Base-by-base conservation (phyloP, 2,888 invertebrate genomes). In the Ichneumoninae sp. region DNA sequence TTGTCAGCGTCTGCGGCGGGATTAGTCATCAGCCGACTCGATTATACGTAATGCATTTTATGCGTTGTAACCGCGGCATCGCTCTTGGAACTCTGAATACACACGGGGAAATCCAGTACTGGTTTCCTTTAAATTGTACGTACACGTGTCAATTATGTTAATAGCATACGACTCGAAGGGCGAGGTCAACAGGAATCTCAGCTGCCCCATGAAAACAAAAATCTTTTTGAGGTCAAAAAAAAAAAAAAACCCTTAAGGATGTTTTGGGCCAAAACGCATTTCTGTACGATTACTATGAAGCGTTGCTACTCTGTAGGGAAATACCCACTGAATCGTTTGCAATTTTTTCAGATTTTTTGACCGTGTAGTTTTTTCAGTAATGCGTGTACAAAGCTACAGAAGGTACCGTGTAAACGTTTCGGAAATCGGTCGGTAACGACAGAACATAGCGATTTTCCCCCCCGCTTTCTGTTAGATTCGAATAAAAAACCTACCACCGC, bases 61-160 rank as follows among this genome's bases (percentile, higher is more conserved):
- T 75, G 36, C 78, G 57, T 52, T 52, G 54, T 36, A 22, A 33
- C 7, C 22, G 66, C 52, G 69, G 77, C 73, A 68, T 77, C 81
- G 26, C 71, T 77, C 74, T 74, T 22, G 69, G 77, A 69, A 81
- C 47, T 73, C 77, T 8, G 36, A 22, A 54, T 69, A 44, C 8
- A 57, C 57, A 40, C n/a, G 71, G 81, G 81, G 66, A 80, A 80
- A 71, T 47, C 83, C 77, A 73, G 33, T 68, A n/a, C n/a, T 33
- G 13, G 30, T 30, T 57, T 8, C 60, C 60, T 63, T 63, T 16
- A 6, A 60, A 13, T 30, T 16, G 26, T 33, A 16, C 16, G 33
- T 30, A 57, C 33, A 63, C 22, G 33, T 6, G 33, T 63, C 16
- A 33, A 33, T 33, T 16, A 33, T 63, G 26, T 30, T 16, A 63